Conservation (phyloP, 2,113 vertebrate genomes). For the Prionailurus viverrinus region DNA sequence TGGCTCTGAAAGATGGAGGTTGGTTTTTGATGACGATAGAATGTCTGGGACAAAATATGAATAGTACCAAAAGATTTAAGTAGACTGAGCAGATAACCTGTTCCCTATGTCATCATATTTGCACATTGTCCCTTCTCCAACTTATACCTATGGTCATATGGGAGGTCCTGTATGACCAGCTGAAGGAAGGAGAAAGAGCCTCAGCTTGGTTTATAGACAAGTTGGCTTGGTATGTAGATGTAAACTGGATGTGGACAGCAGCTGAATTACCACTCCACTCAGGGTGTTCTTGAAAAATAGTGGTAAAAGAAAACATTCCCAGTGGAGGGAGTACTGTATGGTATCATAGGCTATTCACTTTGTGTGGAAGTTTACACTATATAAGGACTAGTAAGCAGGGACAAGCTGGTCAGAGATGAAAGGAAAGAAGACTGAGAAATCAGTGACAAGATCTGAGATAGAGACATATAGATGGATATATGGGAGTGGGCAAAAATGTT, state of each 20-base stretch:
- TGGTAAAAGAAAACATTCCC: background rate
- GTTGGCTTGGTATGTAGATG: background rate
- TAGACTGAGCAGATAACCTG: background rate
- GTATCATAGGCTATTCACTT: background rate
- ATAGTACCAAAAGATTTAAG: background rate
- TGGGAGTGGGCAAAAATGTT: background rate
- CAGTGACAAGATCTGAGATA: background rate
- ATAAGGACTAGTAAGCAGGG: background rate
- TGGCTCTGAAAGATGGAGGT: background rate
- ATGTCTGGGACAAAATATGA: background rate
- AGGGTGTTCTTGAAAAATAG: background rate
- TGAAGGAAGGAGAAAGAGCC: background rate
- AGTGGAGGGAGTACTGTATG: background rate
- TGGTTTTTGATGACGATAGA: background rate
- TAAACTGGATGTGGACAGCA: background rate
- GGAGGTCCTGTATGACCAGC: background rate
- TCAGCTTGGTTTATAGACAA: background rate
- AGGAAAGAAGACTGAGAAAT: background rate
- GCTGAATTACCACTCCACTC: background rate
- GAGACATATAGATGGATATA: background rate
- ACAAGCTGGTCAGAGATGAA: background rate
- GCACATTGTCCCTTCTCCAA: background rate
- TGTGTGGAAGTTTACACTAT: background rate
- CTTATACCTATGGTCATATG: background rate
- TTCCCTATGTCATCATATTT: background rate